Percentiles rank a stretch among this genome's conserved stretches.
Evolutionary conservation across 2,888 invertebrate genomes (phyloP).

Genomic region (Gibbula magus): DNA sequence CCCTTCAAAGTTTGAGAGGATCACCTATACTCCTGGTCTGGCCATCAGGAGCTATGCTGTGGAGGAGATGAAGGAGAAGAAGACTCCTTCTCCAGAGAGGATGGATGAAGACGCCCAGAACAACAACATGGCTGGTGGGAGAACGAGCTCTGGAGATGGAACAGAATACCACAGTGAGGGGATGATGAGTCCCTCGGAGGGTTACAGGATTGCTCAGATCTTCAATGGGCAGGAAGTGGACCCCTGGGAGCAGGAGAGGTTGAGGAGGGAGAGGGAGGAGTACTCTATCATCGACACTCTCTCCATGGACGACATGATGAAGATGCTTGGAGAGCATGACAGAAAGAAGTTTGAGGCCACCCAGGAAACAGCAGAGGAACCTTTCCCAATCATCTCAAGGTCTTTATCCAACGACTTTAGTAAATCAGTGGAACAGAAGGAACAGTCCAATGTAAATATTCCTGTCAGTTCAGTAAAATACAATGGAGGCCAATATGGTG

Average conservation of each 20-base stretch:
- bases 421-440: too few species aligned
- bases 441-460: too few species aligned
- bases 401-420: neutral
- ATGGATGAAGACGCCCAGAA: constrained; percentile 15
- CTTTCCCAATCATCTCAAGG: neutral
- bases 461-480: too few species aligned
- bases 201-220: constrained; percentile 1
- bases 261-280: constrained; percentile 8
- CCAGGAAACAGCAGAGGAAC: neutral
- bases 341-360: constrained; percentile 8
- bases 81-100: constrained; percentile 14
- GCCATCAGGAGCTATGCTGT: constrained; percentile 41
- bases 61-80: constrained; percentile 37
- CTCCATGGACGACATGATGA: constrained; percentile 19
- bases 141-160: neutral
- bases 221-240: neutral
- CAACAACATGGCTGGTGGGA: neutral
- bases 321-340: constrained; percentile 17
- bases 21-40: constrained; percentile 39
- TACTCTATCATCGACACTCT: constrained; percentile 13
- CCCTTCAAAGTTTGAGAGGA: neutral
- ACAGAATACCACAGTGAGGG: neutral
- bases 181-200: neutral
- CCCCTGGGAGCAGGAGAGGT: neutral
- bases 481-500: too few species aligned